Evolutionary conservation across 2,888 invertebrate genomes (phyloP).

Genomic region (Agriotes lineatus): DNA sequence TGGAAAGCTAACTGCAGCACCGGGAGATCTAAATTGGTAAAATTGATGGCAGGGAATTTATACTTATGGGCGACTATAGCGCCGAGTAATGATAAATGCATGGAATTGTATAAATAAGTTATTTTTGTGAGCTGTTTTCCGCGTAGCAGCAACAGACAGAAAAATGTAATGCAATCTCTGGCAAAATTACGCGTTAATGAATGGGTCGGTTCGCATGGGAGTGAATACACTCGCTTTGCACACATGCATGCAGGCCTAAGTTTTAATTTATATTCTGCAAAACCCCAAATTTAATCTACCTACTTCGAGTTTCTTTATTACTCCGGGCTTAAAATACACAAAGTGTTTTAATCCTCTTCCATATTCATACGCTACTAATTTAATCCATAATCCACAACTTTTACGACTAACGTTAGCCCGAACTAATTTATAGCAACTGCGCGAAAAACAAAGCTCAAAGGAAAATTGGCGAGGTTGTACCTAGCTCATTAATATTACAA

Average conservation of each 20-base stretch:
- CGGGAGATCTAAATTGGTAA: too few relatives aligned
- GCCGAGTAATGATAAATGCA: too few relatives aligned
- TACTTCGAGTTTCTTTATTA: conserved; percentile 19
- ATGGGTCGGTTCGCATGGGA: neutral
- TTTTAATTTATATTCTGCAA: conserved; percentile 17
- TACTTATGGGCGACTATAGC: too few relatives aligned
- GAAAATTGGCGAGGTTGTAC: neutral
- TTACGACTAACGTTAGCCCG: neutral
- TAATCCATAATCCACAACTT: neutral
- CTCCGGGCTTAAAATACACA: conserved; percentile 7
- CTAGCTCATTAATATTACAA: neutral
- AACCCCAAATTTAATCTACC: conserved; percentile 22
- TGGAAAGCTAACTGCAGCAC: too few relatives aligned
- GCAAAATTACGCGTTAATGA: conserved; percentile 8
- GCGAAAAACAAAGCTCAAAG: neutral
- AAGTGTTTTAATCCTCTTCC: conserved; percentile 21
- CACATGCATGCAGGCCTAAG: conserved; percentile 1
- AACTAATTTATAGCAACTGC: neutral
- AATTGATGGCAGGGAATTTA: neutral
- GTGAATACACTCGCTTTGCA: neutral
- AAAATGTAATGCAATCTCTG: neutral
- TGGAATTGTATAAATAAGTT: too few relatives aligned
- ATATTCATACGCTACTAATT: conserved; percentile 19
- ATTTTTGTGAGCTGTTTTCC: neutral
- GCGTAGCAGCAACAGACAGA: neutral